phyloP scores from a whole-genome alignment of 2,797 vertebrate species.

The Gallirallus australis region DNA sequence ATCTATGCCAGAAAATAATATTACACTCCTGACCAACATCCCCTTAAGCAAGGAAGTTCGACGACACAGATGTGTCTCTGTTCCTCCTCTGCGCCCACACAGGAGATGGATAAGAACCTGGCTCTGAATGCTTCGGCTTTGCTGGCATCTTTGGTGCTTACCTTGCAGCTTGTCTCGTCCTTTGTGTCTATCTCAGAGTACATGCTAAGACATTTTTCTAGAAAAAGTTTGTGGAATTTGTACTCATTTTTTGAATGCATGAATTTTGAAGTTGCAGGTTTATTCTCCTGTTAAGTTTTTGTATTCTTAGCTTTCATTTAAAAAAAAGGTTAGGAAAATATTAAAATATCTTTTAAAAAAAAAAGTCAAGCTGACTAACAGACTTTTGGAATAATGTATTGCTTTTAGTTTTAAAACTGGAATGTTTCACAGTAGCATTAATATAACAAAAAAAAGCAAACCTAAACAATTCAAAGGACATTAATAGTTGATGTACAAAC shows the following conservation, averaged over 20 bases:
- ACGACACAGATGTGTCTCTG: not conserved
- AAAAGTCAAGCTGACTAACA: not conserved
- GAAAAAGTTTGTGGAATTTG: not conserved
- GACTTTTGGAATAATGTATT: not conserved
- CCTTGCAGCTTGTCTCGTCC: not conserved
- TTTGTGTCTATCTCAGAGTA: not conserved
- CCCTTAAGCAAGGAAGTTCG: slow-evolving; percentile 8
- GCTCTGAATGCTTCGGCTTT: not conserved
- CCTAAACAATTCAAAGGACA: slow-evolving; percentile 8
- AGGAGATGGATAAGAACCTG: not conserved
- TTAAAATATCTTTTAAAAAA: not conserved
- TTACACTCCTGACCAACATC: not conserved
- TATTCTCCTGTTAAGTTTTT: not conserved
- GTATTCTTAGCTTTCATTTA: not conserved
- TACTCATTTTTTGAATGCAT: not conserved
- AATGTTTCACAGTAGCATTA: not conserved
- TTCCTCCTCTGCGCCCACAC: not conserved
- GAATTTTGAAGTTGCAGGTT: not conserved
- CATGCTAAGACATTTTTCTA: not conserved
- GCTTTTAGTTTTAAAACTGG: slow-evolving; percentile 6
- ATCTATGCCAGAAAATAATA: not conserved
- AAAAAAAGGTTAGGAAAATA: not conserved
- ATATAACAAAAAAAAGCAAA: slow-evolving; percentile 31
- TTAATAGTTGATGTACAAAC: slow-evolving; percentile 23
- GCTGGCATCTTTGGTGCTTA: not conserved